A percentile compares a stretch with the other conserved stretches of the same genome.
Evolutionary conservation across 2,113 vertebrate species (phyloP).

Genomic region (Antigone vipio): DNA sequence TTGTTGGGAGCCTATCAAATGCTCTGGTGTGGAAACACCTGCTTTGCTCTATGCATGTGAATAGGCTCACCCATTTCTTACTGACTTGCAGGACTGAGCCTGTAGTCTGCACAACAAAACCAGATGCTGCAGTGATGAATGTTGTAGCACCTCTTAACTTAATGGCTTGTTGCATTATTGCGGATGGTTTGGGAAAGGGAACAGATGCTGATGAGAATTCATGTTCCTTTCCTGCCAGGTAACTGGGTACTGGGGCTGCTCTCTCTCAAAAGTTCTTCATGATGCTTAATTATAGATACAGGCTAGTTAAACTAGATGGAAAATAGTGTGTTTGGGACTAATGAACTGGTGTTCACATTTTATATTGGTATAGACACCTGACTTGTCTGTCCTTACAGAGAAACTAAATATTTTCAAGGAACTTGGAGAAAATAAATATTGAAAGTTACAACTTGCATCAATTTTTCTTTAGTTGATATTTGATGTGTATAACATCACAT

Average conservation of each 20-base stretch:
- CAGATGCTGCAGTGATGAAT: not conserved
- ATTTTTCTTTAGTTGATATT: not conserved
- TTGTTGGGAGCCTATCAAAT: not conserved
- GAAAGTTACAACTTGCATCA: not conserved
- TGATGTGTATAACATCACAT: not conserved
- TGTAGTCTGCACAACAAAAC: not conserved
- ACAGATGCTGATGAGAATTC: not conserved
- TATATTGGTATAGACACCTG: not conserved
- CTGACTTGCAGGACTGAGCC: not conserved
- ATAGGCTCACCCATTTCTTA: not conserved
- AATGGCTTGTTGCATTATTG: not conserved
- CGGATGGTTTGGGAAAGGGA: not conserved
- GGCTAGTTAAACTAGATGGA: not conserved
- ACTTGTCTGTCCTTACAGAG: not conserved
- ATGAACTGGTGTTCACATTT: not conserved
- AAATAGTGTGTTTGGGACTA: not conserved
- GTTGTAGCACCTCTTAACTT: not conserved
- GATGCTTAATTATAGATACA: not conserved
- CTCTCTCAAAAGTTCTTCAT: not conserved
- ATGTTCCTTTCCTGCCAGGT: not conserved
- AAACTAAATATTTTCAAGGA: not conserved
- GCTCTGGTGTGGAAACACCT: not conserved
- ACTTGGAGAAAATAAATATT: not conserved
- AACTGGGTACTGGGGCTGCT: not conserved
- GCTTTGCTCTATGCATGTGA: not conserved